These are phyloP conservation scores for Pristionchus mayeri DNA, from an alignment of 2,888 invertebrate species.

Conservation along the genomic window DNA sequence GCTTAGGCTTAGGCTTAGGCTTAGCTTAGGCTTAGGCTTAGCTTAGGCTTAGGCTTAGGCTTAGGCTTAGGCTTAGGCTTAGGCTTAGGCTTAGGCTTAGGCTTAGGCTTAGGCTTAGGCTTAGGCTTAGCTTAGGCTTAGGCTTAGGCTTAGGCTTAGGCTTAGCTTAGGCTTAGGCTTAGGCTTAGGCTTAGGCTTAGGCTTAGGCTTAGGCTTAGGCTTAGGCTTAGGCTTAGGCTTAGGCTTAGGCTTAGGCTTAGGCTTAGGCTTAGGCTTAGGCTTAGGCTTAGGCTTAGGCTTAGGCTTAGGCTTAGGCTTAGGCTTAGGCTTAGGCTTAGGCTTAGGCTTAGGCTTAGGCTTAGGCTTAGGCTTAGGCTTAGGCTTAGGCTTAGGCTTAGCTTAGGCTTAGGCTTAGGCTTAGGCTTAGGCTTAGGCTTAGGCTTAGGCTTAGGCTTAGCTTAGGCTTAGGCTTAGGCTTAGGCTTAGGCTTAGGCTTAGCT, in stretches of 20 bases:
- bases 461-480: constrained; percentile 52
- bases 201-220: constrained; percentile 52
- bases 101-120: constrained; percentile 49
- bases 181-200: constrained; percentile 52
- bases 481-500: constrained; percentile 53
- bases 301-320: constrained; percentile 50
- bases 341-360: constrained; percentile 53
- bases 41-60: no score
- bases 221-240: constrained; percentile 51
- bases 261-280: constrained; percentile 52
- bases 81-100: constrained; percentile 51
- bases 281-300: constrained; percentile 53
- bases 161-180: constrained; percentile 53
- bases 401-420: constrained; percentile 50
- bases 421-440: constrained; percentile 52
- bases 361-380: constrained; percentile 52
- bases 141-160: constrained; percentile 51
- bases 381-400: constrained; percentile 52
- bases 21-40: no score
- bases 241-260: constrained; percentile 52
- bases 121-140: constrained; percentile 53
- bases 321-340: constrained; percentile 52
- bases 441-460: constrained; percentile 52
- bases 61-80: no score
- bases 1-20: no score